Evolutionary conservation across 2,113 vertebrate species (phyloP).

Genomic region (Pluvianellus socialis): DNA sequence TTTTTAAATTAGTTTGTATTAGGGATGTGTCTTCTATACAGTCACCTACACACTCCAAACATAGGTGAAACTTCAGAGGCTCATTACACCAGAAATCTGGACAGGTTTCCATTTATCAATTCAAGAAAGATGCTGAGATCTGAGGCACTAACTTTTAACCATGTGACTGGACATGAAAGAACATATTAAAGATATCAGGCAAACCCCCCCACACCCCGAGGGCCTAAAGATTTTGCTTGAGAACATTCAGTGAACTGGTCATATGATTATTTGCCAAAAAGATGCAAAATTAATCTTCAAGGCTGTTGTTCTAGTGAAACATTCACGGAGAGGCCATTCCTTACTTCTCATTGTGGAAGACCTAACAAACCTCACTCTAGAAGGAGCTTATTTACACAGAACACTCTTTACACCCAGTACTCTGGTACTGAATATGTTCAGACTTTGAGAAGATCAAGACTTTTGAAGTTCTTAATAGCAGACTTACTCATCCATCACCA

Average conservation of each 20-base stretch:
- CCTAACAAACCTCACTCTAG: background rate
- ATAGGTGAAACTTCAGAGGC: background rate
- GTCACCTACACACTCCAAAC: background rate
- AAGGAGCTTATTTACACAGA: background rate
- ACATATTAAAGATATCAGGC: background rate
- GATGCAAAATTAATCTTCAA: background rate
- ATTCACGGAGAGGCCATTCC: background rate
- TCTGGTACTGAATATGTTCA: background rate
- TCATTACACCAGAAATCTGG: background rate
- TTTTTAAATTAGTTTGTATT: background rate
- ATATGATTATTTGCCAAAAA: background rate
- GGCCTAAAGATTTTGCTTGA: background rate
- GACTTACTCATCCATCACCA: background rate
- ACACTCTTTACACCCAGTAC: background rate
- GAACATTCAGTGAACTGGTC: background rate
- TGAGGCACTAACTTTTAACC: background rate
- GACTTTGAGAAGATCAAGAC: background rate
- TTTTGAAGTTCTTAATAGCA: background rate
- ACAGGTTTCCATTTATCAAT: background rate
- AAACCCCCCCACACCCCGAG: background rate
- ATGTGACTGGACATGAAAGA: background rate
- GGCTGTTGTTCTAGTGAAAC: background rate
- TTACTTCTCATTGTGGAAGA: background rate
- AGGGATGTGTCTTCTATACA: background rate
- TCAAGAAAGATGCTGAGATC: background rate